These are phyloP conservation scores for Pseudorasbora parva DNA, from an alignment of 2,113 vertebrate species.

Conservation along the genomic window DNA sequence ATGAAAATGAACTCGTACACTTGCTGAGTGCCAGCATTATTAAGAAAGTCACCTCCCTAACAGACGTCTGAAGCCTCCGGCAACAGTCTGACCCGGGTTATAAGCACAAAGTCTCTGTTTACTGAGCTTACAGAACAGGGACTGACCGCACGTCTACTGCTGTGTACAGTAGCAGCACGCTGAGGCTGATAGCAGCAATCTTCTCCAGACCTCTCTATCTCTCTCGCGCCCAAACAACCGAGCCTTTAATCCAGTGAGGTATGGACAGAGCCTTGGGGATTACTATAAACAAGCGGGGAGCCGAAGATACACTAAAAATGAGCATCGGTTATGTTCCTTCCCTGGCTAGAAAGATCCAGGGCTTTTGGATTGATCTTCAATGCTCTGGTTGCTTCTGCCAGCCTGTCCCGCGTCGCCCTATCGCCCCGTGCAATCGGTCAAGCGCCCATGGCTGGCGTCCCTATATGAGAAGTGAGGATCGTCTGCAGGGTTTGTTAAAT, in stretches of 20 bases:
- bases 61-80: not conserved
- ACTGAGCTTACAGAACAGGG: slow-evolving; percentile 1
- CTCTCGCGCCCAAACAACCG: not conserved
- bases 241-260: slow-evolving; percentile 34
- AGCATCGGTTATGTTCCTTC: not conserved
- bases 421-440: not conserved
- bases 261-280: slow-evolving; percentile 41
- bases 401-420: not conserved
- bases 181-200: slow-evolving; percentile 29
- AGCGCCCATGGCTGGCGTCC: slow-evolving; percentile 7
- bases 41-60: slow-evolving; percentile 15
- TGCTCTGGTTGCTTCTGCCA: slow-evolving; percentile 12
- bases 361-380: slow-evolving; percentile 23
- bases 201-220: slow-evolving; percentile 16
- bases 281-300: slow-evolving; percentile 26
- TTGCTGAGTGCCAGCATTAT: not conserved
- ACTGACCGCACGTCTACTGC: not conserved
- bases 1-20: not conserved
- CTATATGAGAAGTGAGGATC: not conserved
- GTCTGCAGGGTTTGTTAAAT: slow-evolving; percentile 36
- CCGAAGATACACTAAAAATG: slow-evolving; percentile 16
- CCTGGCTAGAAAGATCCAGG: slow-evolving; percentile 6
- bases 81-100: slow-evolving; percentile 9
- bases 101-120: not conserved
- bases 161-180: slow-evolving; percentile 9